phyloP scores from a whole-genome alignment of 2,797 vertebrate species.

The Potorous gilbertii region DNA sequence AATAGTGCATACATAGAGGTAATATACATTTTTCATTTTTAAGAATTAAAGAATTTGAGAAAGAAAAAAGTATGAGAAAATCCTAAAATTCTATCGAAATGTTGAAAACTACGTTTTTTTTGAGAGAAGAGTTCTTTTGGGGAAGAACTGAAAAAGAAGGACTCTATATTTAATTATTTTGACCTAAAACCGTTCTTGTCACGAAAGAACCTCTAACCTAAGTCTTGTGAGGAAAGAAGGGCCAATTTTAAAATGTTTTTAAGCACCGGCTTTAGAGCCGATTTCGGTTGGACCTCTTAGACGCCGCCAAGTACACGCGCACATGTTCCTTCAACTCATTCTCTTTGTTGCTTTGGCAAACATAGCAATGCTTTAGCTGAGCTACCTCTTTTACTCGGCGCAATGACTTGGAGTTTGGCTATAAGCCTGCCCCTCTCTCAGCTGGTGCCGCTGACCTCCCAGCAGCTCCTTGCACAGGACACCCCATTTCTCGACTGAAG shows the following conservation, averaged over 20 bases:
- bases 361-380: rapidly evolving
- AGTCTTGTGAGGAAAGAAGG: background rate
- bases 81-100: background rate
- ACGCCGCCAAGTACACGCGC: too few species aligned
- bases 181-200: background rate
- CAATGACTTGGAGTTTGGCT: background rate
- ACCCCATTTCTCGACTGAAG: too few species aligned
- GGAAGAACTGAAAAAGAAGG: background rate
- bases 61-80: background rate
- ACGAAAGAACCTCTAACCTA: background rate
- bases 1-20: too few species aligned
- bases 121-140: background rate
- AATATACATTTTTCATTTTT: background rate
- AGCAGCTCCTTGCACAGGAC: too few species aligned
- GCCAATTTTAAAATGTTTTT: rapidly evolving
- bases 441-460: background rate
- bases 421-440: background rate
- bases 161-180: background rate
- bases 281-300: background rate
- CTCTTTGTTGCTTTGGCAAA: background rate
- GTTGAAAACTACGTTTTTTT: background rate
- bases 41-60: background rate
- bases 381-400: background rate
- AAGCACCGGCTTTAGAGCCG: background rate
- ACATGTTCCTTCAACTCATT: background rate